phyloP scores from a whole-genome alignment of 2,797 vertebrate species.

The Carduelis carduelis region DNA sequence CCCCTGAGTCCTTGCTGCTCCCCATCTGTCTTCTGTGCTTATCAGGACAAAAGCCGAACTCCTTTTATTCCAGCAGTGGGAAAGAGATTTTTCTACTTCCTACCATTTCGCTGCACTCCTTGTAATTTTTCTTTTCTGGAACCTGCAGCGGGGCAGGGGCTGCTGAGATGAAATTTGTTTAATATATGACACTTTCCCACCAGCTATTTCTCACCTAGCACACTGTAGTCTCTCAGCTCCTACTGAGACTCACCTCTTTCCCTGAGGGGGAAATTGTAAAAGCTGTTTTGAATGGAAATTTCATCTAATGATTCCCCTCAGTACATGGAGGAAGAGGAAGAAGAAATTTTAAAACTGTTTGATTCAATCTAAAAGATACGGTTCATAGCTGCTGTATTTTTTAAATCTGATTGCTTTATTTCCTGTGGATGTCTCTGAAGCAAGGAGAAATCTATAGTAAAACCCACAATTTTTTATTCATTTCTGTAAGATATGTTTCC shows the following conservation, averaged over 20 bases:
- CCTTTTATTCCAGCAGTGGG: not conserved
- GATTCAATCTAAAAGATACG: not conserved
- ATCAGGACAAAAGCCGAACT: not conserved
- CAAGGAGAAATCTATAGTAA: not conserved
- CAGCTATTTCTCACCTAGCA: not conserved
- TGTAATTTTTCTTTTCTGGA: not conserved
- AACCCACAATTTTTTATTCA: not conserved
- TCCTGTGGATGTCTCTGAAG: not conserved
- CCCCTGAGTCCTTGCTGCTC: not conserved
- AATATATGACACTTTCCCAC: not conserved
- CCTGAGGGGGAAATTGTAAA: not conserved
- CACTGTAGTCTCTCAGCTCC: not conserved
- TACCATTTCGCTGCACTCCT: not conserved
- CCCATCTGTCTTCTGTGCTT: not conserved
- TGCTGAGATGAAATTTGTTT: not conserved
- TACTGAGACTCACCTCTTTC: not conserved
- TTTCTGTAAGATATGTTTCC: not conserved
- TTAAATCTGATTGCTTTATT: not conserved
- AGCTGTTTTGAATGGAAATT: not conserved
- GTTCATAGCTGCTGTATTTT: not conserved
- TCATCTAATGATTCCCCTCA: not conserved
- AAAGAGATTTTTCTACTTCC: not conserved
- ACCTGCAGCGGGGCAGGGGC: not conserved
- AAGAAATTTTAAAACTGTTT: not conserved
- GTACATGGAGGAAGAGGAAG: not conserved